Evolutionary conservation across 2,113 vertebrate genomes (phyloP).

Genomic region (Maccullochella peelii): DNA sequence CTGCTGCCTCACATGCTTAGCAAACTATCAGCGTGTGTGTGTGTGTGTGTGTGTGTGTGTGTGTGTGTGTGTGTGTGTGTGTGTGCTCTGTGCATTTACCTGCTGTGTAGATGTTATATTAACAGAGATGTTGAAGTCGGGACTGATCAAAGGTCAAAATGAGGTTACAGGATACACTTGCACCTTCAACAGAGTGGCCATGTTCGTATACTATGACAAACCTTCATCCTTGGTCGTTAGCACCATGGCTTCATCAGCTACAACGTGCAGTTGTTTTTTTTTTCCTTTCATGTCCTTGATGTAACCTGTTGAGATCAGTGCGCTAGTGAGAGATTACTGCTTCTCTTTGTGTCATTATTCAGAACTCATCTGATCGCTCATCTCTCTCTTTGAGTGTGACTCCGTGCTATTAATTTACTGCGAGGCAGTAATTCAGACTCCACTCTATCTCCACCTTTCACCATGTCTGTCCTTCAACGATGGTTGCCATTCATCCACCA

Average conservation of each 20-base stretch:
- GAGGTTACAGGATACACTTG: neutral
- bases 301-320: conserved; percentile 45
- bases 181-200: neutral
- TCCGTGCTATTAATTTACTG: conserved; percentile 47
- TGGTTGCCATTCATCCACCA: conserved; percentile 20
- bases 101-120: neutral
- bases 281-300: conserved; percentile 39
- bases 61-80: neutral
- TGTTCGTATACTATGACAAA: neutral
- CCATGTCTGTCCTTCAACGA: conserved; percentile 51
- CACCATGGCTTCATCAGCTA: neutral
- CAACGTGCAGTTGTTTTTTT: neutral
- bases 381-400: conserved; percentile 30
- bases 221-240: neutral
- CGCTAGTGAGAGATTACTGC: conserved; percentile 44
- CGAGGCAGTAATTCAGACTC: conserved; percentile 42
- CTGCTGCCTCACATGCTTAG: conserved; percentile 3
- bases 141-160: neutral
- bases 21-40: neutral
- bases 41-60: neutral
- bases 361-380: conserved; percentile 49
- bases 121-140: neutral
- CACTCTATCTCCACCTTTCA: conserved; percentile 38
- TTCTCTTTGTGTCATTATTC: conserved; percentile 52
- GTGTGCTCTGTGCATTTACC: neutral